Evolutionary conservation across 1,140 invertebrate genomes (phyloP).

Genomic region (Anastrepha ludens): DNA sequence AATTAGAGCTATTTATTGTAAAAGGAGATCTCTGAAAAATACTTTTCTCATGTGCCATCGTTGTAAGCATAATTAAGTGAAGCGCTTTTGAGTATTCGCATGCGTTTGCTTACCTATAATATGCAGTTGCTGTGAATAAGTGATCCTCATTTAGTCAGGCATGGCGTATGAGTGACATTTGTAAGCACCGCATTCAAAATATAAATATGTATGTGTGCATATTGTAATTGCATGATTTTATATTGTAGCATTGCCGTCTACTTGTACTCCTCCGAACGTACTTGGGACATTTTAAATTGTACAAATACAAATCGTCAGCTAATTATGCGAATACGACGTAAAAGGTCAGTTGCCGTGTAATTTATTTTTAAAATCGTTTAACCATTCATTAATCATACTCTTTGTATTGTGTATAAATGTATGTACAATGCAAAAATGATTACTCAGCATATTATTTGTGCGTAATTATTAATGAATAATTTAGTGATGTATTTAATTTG

Average conservation of each 20-base stretch:
- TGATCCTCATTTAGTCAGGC: not conserved
- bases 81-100: not conserved
- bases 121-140: not conserved
- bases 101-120: not conserved
- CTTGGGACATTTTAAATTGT: not conserved
- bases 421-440: no score
- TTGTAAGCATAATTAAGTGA: not conserved
- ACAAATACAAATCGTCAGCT: not conserved
- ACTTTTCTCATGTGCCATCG: not conserved
- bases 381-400: not conserved
- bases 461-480: no score
- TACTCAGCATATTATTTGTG: no score
- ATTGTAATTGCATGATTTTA: not conserved
- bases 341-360: conserved; percentile 21
- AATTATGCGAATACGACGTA: not conserved
- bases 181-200: not conserved
- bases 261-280: not conserved
- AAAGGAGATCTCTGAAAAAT: not conserved
- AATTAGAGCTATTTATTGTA: no score
- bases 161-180: conserved; percentile 45
- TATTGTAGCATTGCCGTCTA: not conserved
- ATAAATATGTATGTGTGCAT: no score
- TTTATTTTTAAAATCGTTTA: conserved; percentile 30
- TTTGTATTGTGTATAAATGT: no score
- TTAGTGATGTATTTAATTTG: no score